phyloP scores from a whole-genome alignment of 1,140 invertebrate genomes.

The Helicorthomorpha holstii region DNA sequence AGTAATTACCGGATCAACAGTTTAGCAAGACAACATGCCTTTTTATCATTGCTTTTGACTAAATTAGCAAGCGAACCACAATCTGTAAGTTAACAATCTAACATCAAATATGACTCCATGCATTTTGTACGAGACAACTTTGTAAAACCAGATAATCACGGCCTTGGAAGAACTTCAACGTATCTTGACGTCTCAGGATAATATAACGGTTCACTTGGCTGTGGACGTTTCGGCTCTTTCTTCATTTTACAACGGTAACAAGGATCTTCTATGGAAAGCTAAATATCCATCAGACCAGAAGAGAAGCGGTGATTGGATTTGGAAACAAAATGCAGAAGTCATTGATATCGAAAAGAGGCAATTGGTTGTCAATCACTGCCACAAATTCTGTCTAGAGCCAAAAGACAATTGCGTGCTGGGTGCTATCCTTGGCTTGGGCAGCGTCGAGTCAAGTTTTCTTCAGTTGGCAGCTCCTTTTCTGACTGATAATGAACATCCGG shows the following conservation, averaged over 20 bases:
- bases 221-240: slow-evolving; percentile 44
- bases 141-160: slow-evolving; percentile 28
- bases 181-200: slow-evolving; percentile 36
- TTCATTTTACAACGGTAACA: neutral
- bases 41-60: slow-evolving; percentile 45
- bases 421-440: slow-evolving; percentile 59
- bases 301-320: neutral
- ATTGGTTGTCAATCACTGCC: slow-evolving; percentile 6
- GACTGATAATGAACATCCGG: slow-evolving; percentile 39
- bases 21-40: slow-evolving; percentile 55
- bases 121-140: neutral
- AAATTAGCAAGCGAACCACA: slow-evolving; percentile 35
- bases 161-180: slow-evolving; percentile 42
- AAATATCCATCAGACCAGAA: neutral
- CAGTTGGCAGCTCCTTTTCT: slow-evolving; percentile 45
- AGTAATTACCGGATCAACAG: slow-evolving; percentile 50
- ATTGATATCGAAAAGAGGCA: neutral
- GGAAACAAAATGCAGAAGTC: neutral
- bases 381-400: slow-evolving; percentile 8
- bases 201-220: slow-evolving; percentile 50
- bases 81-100: slow-evolving; percentile 18
- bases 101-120: neutral
- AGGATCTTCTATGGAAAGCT: neutral
- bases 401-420: slow-evolving; percentile 23
- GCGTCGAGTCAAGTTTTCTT: slow-evolving; percentile 60